Base-by-base conservation (phyloP, 2,888 invertebrate species). In the Gerris lacustris region DNA sequence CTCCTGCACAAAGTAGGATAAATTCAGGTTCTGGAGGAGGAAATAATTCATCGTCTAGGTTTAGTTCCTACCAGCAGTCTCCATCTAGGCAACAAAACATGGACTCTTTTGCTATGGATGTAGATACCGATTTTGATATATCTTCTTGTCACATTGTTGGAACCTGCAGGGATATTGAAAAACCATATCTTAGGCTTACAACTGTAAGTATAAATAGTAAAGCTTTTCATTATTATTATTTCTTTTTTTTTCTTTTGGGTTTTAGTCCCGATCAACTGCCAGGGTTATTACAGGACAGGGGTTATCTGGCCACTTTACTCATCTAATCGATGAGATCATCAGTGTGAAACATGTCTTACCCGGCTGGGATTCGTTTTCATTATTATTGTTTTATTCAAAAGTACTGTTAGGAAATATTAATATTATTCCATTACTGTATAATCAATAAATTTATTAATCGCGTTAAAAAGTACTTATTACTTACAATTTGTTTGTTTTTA, bases 161-260 rank as follows among this genome's bases (percentile, higher is more conserved):
- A 74, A 94, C 94, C 31, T 96, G 95, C 82, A 86, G 86, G 80
- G 93, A 96, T 80, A 83, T 99, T 78, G 98, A 99, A 82, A 99
- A 99, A 81, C 91, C 91, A 67, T 99, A 96, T 82, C 86, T 99
- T 76, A 87, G 99, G 77, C 85, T 99, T 70, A 99, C 99, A 55
- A 82, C 86, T 72, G 87, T 87, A 64, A 64, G 64, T 64, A 18
- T 9, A 64, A 64, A 64, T 62, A 62, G 62, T 62, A 62, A 62
- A 4, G n/a, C n/a, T 62, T 62, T 62, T 62, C 62, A 15, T 4
- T 62, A 4, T 5, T 4, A 62, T 15, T 15, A 62, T 15, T 62
- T 9, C 9, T 55, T 55, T 55, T 66, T 66, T 66, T 66, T 66
- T 66, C 7, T n/a, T n/a, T n/a, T n/a, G n/a, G n/a, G n/a, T n/a